phyloP scores from a whole-genome alignment of 2,888 invertebrate genomes.

The Eudasyphora cyanicolor region DNA sequence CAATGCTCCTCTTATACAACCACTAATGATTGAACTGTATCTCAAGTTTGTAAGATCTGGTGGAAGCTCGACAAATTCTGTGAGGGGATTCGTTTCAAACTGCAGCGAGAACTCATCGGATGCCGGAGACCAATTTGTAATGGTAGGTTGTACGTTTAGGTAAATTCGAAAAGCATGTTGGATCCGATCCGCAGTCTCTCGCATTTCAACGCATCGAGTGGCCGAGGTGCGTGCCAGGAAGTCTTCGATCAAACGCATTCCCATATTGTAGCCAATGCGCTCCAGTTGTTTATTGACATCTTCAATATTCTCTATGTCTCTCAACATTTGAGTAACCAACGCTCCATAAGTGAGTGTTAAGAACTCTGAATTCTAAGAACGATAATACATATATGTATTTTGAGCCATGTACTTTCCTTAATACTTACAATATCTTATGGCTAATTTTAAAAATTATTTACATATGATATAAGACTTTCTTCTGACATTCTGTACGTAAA shows the following conservation, averaged over 20 bases:
- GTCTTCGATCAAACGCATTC: slow-evolving; percentile 97
- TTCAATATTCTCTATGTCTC: slow-evolving; percentile 97
- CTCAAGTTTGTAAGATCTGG: slow-evolving; percentile 90
- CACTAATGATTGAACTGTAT: slow-evolving; percentile 96
- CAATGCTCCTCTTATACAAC: slow-evolving; percentile 94
- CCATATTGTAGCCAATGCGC: slow-evolving; percentile 98
- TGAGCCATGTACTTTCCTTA: slow-evolving; percentile 41
- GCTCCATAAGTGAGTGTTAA: slow-evolving; percentile 99
- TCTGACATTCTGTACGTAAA: slow-evolving; percentile 47
- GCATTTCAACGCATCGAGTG: slow-evolving; percentile 95
- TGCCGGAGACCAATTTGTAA: slow-evolving; percentile 95
- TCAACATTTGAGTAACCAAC: slow-evolving; percentile 96
- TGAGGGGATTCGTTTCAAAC: slow-evolving; percentile 96
- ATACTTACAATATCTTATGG: slow-evolving; percentile 58
- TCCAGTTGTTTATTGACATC: slow-evolving; percentile 99
- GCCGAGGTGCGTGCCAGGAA: slow-evolving; percentile 95
- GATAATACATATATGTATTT: slow-evolving; percentile 46
- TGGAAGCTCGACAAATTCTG: slow-evolving; percentile 98
- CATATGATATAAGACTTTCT: slow-evolving; percentile 31
- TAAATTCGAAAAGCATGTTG: slow-evolving; percentile 90
- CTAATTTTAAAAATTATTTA: slow-evolving; percentile 53
- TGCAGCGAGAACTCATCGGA: slow-evolving; percentile 98
- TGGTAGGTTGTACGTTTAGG: slow-evolving; percentile 94
- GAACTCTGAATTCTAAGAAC: slow-evolving; percentile 93
- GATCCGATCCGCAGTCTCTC: slow-evolving; percentile 97